Base-by-base conservation (phyloP, 1,140 invertebrate genomes). In the Wasmannia auropunctata region DNA sequence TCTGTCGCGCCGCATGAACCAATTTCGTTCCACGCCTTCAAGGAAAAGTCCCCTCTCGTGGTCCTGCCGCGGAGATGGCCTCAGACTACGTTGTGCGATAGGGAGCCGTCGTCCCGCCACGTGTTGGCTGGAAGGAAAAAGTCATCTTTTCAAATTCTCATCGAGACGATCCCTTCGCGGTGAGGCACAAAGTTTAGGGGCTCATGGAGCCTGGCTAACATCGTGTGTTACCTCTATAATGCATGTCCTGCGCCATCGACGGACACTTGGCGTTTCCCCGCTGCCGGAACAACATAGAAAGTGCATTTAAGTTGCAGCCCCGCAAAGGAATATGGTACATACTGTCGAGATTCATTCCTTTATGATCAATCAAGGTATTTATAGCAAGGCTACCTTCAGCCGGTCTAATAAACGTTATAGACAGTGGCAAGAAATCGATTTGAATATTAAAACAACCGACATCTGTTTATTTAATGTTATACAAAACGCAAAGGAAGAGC, bases 181-280 rank as follows among this genome's bases (percentile, higher is more conserved):
- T 31, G 80, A 60, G 67, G 67, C 65, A 70, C 37, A 58, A 65
- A 70, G 46, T 89, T 84, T 70, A 14, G 69, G 80, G 83, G 83
- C 63, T 60, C n/a, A 51, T 46, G 11, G 70, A 88, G 88, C 86
- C 86, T 88, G 88, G 88, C 70, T 86, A 86, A 86, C 88, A 63
- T 81, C 77, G 70, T 90, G 89, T 85, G 88, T 95, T 95, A 96
- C 96, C 96, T 96, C 95, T 96, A 93, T 97, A 97, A 90, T 96
- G 96, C 96, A 97, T 97, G 91, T 97, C 96, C 94, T 96, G 96
- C 89, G 96, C 96, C 97, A 97, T 97, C 85, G 96, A 96, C 56
- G 96, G 96, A 95, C 97, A 97, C 91, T 96, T 96, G 80, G 95
- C 94, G 88, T 96, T 95, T 91, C 96, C 95, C 90, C 96, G 96